Conservation (phyloP, 2,888 invertebrate genomes). For the Drosophila sordidula region DNA sequence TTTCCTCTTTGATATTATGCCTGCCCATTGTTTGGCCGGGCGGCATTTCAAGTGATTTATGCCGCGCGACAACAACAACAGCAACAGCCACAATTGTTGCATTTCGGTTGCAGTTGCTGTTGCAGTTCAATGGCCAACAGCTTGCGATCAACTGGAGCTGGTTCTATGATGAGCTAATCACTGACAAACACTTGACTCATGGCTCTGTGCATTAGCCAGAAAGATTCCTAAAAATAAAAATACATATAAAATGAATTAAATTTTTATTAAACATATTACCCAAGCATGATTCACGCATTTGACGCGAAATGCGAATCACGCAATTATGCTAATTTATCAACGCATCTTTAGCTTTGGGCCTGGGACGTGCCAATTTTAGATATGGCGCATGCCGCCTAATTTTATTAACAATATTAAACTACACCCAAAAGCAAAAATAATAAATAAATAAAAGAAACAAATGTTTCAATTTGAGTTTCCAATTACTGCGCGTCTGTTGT, state of each 20-base stretch:
- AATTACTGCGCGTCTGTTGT: slow-evolving; percentile 47
- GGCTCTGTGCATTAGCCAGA: slow-evolving; percentile 7
- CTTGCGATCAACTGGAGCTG: slow-evolving; percentile 18
- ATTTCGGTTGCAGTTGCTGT: slow-evolving; percentile 37
- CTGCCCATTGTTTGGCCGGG: slow-evolving; percentile 24
- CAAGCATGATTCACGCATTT: slow-evolving; percentile 55
- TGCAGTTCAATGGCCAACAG: slow-evolving; percentile 53
- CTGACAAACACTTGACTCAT: slow-evolving; percentile 49
- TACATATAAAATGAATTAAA: neutral
- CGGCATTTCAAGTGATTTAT: slow-evolving; percentile 43
- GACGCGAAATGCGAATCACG: slow-evolving; percentile 72
- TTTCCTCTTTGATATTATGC: slow-evolving; percentile 35
- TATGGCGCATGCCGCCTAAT: slow-evolving; percentile 44
- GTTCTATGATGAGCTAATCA: slow-evolving; percentile 48
- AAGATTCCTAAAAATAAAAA: slow-evolving; percentile 11
- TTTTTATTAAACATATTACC: slow-evolving; percentile 14
- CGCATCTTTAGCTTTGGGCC: slow-evolving; percentile 41
- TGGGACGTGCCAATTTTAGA: slow-evolving; percentile 57
- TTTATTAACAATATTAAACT: slow-evolving; percentile 16
- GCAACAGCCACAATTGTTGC: slow-evolving; percentile 47
- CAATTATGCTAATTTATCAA: slow-evolving; percentile 72
- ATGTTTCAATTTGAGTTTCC: slow-evolving; percentile 55
- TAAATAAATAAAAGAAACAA: slow-evolving; percentile 14
- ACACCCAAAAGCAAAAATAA: slow-evolving; percentile 2
- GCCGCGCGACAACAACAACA: slow-evolving; percentile 29